A percentile compares a stretch with the other conserved stretches of the same genome.
These are phyloP conservation scores for Callinectes sapidus DNA, from an alignment of 2,888 invertebrate genomes.

Conservation along the genomic window DNA sequence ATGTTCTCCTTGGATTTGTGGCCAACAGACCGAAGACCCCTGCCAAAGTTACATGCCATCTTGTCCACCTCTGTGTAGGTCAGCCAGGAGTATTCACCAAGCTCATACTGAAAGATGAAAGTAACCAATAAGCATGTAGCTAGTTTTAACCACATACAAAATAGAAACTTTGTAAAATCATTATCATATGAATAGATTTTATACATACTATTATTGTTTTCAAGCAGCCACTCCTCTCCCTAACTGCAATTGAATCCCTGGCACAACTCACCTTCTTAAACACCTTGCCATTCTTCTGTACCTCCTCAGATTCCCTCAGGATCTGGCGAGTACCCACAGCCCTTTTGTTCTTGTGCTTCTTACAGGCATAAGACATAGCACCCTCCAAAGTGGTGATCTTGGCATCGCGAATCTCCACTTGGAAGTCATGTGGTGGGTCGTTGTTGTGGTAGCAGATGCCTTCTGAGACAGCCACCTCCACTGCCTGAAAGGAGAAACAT, in stretches of 20 bases:
- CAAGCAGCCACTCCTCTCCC: background rate
- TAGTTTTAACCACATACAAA: background rate
- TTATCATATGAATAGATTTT: background rate
- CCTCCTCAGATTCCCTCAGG: constrained; percentile 93
- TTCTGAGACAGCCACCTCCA: constrained; percentile 34
- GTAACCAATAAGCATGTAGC: background rate
- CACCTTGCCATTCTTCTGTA: constrained; percentile 93
- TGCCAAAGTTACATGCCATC: constrained; percentile 86
- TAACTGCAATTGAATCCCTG: background rate
- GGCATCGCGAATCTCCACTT: constrained; percentile 64
- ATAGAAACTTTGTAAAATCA: background rate
- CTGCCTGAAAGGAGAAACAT: constrained; percentile 26
- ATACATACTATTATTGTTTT: background rate
- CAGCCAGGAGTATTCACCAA: constrained; percentile 96
- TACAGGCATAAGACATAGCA: constrained; percentile 87
- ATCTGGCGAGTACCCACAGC: constrained; percentile 94
- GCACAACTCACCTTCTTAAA: constrained; percentile 88
- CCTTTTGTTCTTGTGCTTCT: constrained; percentile 83
- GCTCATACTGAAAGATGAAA: constrained; percentile 74
- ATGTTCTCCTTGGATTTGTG: constrained; percentile 85
- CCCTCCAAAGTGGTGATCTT: constrained; percentile 75
- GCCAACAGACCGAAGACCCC: constrained; percentile 89
- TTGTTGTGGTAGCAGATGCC: constrained; percentile 64
- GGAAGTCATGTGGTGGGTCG: constrained; percentile 50
- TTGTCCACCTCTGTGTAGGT: constrained; percentile 86